Conservation (phyloP, 1,140 invertebrate species). For the Geopemphigus sp. region DNA sequence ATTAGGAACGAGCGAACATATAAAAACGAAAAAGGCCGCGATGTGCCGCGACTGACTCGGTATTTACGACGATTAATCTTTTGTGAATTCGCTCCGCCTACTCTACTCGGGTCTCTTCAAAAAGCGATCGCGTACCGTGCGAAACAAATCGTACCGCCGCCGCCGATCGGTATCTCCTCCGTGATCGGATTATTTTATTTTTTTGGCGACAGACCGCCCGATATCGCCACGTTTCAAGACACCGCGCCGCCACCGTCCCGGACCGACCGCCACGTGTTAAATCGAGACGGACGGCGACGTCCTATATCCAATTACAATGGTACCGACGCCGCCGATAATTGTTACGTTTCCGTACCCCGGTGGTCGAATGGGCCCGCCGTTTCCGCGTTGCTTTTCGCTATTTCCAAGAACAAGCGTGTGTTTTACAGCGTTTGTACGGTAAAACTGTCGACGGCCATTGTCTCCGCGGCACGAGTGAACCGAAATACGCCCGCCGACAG, state of each 20-base stretch:
- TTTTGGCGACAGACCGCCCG: background rate
- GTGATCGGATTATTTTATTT: background rate
- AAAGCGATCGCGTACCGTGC: background rate
- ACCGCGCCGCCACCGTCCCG: background rate
- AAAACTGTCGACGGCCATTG: no score
- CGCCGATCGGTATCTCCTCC: background rate
- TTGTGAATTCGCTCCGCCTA: constrained; percentile 19
- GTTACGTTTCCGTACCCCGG: no score
- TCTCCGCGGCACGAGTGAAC: no score
- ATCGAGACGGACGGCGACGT: no score
- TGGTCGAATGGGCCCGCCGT: no score
- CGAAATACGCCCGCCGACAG: no score
- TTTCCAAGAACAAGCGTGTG: no score
- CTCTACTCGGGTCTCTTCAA: background rate
- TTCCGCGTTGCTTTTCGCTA: no score
- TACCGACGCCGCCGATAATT: background rate
- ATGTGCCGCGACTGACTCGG: no score
- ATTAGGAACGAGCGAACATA: background rate
- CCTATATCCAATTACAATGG: constrained; percentile 33
- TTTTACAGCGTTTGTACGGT: no score
- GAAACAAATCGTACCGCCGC: constrained; percentile 6
- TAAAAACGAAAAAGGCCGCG: background rate
- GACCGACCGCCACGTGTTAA: background rate
- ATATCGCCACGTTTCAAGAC: background rate
- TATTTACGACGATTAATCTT: constrained; percentile 15